These are phyloP conservation scores for Leguminivora glycinivorella DNA, from an alignment of 1,140 invertebrate species.

Conservation along the genomic window DNA sequence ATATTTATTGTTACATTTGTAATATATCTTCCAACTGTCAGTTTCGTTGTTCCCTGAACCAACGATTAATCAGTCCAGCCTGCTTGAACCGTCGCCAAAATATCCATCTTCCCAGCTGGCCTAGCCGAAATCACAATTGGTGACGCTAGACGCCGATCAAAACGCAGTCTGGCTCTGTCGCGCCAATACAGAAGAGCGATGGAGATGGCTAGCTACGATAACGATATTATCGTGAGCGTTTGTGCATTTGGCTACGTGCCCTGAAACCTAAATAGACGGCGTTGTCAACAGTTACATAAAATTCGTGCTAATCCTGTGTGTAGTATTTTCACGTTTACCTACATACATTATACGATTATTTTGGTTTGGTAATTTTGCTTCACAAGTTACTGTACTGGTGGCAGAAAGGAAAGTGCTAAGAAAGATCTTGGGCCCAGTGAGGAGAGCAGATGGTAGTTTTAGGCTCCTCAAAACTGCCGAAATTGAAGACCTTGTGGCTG, in stretches of 20 bases:
- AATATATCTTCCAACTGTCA: background rate
- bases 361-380: background rate
- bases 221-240: no score
- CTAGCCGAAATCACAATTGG: no score
- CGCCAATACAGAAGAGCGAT: no score
- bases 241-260: no score
- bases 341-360: background rate
- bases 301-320: background rate
- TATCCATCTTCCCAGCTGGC: background rate
- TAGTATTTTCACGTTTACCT: conserved; percentile 7
- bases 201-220: no score
- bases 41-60: background rate
- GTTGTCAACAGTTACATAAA: conserved; percentile 2
- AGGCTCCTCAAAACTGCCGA: no score
- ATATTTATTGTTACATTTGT: background rate
- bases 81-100: background rate
- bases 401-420: no score
- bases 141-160: no score
- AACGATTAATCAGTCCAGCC: background rate
- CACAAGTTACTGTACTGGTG: background rate
- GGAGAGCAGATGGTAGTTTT: no score
- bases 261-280: background rate
- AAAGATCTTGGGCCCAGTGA: no score
- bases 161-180: no score
- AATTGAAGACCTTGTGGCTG: no score